Conservation (phyloP, 2,113 vertebrate species). For the Callionymus lyra region DNA sequence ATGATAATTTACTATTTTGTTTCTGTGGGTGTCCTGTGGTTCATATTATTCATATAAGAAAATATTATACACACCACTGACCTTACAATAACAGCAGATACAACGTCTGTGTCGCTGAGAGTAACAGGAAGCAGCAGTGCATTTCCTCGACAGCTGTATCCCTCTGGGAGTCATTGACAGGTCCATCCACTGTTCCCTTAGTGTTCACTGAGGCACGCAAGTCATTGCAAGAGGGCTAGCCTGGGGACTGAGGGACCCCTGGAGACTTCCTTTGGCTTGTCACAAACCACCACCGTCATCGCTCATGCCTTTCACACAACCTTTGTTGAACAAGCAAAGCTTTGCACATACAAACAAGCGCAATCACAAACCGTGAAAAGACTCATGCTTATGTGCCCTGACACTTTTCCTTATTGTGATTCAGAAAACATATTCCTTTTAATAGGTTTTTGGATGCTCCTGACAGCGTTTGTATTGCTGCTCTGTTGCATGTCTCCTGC, state of each 20-base stretch:
- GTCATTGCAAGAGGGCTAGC: constrained; percentile 12
- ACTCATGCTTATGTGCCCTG: constrained; percentile 13
- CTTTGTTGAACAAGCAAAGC: constrained; percentile 16
- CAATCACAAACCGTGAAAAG: constrained; percentile 16
- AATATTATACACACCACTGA: too few species aligned
- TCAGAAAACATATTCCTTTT: constrained; percentile 24
- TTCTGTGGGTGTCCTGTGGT: too few species aligned
- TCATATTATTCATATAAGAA: too few species aligned
- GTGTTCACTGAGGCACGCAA: constrained; percentile 21
- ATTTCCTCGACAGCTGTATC: neutral
- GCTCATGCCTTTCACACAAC: constrained; percentile 7
- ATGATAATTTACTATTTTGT: too few species aligned
- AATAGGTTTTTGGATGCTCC: constrained; percentile 6
- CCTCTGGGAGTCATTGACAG: constrained; percentile 3
- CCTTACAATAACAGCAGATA: too few species aligned
- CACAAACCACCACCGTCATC: constrained; percentile 16
- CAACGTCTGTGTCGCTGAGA: neutral
- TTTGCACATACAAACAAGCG: constrained; percentile 32
- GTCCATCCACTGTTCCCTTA: constrained; percentile 18
- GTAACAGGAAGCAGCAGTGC: neutral
- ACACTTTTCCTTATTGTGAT: constrained; percentile 30
- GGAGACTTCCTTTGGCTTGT: constrained; percentile 12
- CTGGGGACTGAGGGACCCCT: constrained; percentile 26
- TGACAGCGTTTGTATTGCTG: constrained; percentile 1
- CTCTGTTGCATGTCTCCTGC: constrained; percentile 6